Base-by-base conservation (phyloP, 2,113 vertebrate species). In the Marmota monax region DNA sequence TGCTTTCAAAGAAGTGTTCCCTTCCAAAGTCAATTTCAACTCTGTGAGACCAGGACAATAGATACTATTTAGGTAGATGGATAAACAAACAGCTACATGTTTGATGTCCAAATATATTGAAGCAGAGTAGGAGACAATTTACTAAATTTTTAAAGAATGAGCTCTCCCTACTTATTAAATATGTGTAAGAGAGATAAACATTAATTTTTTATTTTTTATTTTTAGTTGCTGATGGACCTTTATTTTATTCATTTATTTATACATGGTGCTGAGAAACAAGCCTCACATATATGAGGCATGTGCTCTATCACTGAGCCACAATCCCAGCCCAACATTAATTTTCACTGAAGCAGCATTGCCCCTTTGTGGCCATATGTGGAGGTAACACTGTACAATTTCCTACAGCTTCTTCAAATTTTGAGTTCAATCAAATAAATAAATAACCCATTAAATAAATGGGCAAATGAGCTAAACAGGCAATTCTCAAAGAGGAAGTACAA, bases 281-380 rank as follows among this genome's bases (percentile, higher is more conserved):
- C 45, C 45, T 45, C 45, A 45, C 45, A 45, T 7, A 45, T 45
- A 7, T 45, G 45, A 45, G 45, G 7, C 45, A 1, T 1, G 1
- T 45, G 45, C 45, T 45, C 7, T 45, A 45, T 45, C 45, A 45
- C 45, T 45, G 45, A 45, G 7, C 45, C 45, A 45, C 45, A 45
- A 45, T 45, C 45, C 45, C 7, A 45, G 45, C 45, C 45, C 45
- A 45, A 45, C 45, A 45, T 45, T 45, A 45, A 45, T 45, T 25
- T 69, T 94, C 51, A 61, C 39, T 80, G 65, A 82, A n/a, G 85
- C 23, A 45, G 32, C 53, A 92, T 39, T 88, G 90, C 88, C 95
- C 48, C 86, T 17, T 77, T 78, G 87, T 96, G 95, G 83, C 29
- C 72, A 63, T 53, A 27, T 13, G 39, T 20, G 76, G 65, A n/a